Evolutionary conservation across 2,797 vertebrate species (phyloP), one percentile per base, ranked within the genome.

Genomic region (Pelochelys cantorii): DNA sequence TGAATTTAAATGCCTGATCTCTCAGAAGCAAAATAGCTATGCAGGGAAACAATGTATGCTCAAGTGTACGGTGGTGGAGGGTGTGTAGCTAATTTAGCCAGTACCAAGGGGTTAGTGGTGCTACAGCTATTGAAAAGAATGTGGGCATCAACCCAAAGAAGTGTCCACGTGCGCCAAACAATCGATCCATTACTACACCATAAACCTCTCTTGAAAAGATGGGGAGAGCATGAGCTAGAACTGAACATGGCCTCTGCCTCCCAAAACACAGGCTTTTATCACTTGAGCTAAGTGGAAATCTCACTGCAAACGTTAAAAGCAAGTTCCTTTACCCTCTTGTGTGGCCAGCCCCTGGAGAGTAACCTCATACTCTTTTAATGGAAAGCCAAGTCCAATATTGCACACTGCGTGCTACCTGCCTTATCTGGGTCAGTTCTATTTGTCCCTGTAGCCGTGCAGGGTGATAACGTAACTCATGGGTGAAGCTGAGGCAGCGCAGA

Each of bases 391-490:
- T 29, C 9, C 1, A 0, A 86, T 95, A 88, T 57, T 85, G 29
- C 10, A 79, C 29, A 83, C 79, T 91, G 91, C 85, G 55, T 60
- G 92, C 79, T 92, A 83, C 87, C 94, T 95, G 65, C 88, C 55
- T 82, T 94, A 85, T 37, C n/a, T 22, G 59, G 31, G 65, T 93
- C 52, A 25, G 11, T 81, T 84, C 83, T 86, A 17, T 86, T 92
- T 91, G 91, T 79, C 77, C 77, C 59, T 89, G 82, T 0, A 52
- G 52, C 74, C 37, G 29, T 48, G 80, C 11, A 90, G 59, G 14
- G 79, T 34, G 79, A 23, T 78, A 12, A 0, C 81, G 85, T 84
- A 87, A 77, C 5, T 23, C 0, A 0, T 4, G 1, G 11, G 31
- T 14, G 86, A 3, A 75, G 34, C 34, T 78, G 60, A 74, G 31